Evolutionary conservation across 1,140 invertebrate species (phyloP), one percentile per base, ranked within the genome.

Genomic region (Charaxes varanes): DNA sequence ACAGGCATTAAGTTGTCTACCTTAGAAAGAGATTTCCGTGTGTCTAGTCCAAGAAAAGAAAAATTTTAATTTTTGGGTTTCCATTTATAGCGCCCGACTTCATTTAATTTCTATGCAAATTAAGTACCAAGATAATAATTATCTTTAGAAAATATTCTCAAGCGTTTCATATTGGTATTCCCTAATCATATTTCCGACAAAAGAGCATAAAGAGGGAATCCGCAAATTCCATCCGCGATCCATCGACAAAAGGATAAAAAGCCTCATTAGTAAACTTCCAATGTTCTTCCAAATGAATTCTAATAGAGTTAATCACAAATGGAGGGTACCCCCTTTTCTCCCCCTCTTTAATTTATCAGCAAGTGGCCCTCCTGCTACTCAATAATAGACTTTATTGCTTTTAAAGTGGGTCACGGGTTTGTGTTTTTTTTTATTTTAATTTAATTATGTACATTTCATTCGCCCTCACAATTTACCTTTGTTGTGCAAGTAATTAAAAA

Each of bases 281-380:
- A 38, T 56, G 54, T 73, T 49, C 42, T 51, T 58, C 40, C 54
- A 41, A 70, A 70, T 66, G 67, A 76, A 76, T 76, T 71, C 62
- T 67, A 73, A 77, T 73, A 66, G 66, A 73, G 53, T 71, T 67
- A 71, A 73, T 73, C 66, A 51, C 30, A 44, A 59, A 48, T 48
- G 41, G 38, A 52, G 41, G 54, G 10, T 33, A 27, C 42, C 53
- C 57, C 52, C 51, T 48, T 51, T 60, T 33, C 23, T 41, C 53
- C 57, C 52, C 51, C 45, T 51, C 58, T 70, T 61, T 69, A 67
- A 69, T 67, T 65, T 61, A 52, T 60, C 46, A 48, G 41, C 42
- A 44, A 64, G 61, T 57, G 65, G 51, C 44, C 44, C 53, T 54
- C 21, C 41, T 52, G 49, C 53, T 48, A 45, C 34, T 35, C 31